These are phyloP conservation scores for Chalcosyrphus nemorum DNA, from an alignment of 2,888 invertebrate genomes.

Conservation along the genomic window DNA sequence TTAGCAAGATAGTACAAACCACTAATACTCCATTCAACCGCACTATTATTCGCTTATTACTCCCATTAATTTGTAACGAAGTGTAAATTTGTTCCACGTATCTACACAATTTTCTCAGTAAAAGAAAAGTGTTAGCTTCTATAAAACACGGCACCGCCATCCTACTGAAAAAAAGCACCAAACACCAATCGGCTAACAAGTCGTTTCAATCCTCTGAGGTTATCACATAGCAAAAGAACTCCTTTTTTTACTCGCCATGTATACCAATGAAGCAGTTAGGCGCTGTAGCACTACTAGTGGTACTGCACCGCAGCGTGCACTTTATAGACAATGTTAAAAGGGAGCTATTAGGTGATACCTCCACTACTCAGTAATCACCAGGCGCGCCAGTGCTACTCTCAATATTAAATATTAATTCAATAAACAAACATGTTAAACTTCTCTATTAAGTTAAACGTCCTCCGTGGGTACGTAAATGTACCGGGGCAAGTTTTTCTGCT, in stretches of 20 bases:
- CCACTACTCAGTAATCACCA: conserved; percentile 53
- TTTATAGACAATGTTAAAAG: conserved; percentile 44
- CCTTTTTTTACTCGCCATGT: conserved; percentile 7
- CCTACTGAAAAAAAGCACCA: background rate
- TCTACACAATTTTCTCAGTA: conserved; percentile 2
- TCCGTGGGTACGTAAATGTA: conserved; percentile 34
- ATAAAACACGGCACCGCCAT: background rate
- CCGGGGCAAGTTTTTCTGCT: conserved; percentile 2
- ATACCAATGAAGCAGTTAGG: background rate
- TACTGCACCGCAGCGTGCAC: conserved; percentile 32
- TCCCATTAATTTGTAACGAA: conserved; percentile 41
- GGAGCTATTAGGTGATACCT: conserved; percentile 54
- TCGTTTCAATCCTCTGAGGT: conserved; percentile 1
- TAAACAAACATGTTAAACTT: conserved; percentile 68
- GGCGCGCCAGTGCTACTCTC: conserved; percentile 14
- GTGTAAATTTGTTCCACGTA: conserved; percentile 42
- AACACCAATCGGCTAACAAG: conserved; percentile 38
- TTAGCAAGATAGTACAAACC: too few species aligned
- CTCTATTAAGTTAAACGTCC: conserved; percentile 63
- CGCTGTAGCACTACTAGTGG: background rate
- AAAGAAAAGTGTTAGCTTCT: background rate
- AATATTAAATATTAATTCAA: conserved; percentile 70
- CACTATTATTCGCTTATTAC: conserved; percentile 19
- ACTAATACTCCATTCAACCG: conserved; percentile 3
- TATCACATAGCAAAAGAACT: background rate